These are phyloP conservation scores for Latrodectus hesperus DNA, from an alignment of 2,888 invertebrate species.

Conservation along the genomic window DNA sequence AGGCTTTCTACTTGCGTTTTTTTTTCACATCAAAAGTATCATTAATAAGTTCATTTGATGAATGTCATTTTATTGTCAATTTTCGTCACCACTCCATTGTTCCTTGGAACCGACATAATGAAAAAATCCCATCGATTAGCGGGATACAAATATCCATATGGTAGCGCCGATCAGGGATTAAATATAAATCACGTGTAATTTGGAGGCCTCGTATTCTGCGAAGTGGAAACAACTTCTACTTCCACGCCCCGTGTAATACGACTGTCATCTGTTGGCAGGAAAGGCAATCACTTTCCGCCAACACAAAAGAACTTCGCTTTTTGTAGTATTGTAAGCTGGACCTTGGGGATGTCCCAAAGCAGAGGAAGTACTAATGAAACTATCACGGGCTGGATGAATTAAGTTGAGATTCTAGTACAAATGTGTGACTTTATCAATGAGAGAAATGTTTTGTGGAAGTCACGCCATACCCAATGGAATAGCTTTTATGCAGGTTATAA, in stretches of 20 bases:
- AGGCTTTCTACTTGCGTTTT: too few species aligned
- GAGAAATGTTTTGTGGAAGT: neutral
- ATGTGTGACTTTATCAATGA: conserved; percentile 13
- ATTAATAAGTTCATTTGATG: too few species aligned
- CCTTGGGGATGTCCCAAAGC: neutral
- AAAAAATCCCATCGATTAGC: neutral
- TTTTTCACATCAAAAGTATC: too few species aligned
- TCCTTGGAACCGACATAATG: neutral
- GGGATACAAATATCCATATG: conserved; percentile 13
- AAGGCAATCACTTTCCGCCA: conserved; percentile 44
- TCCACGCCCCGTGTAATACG: conserved; percentile 57
- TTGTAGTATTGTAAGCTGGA: neutral
- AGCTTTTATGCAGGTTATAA: neutral
- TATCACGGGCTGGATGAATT: conserved; percentile 6
- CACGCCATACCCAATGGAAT: conserved; percentile 20
- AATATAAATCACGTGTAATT: conserved; percentile 61
- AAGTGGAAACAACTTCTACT: conserved; percentile 45
- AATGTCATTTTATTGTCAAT: too few species aligned
- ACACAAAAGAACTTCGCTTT: neutral
- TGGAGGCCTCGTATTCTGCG: conserved; percentile 13
- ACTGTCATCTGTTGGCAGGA: conserved; percentile 58
- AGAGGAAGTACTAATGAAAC: conserved; percentile 21
- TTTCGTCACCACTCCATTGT: neutral
- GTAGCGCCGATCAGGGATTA: conserved; percentile 21
- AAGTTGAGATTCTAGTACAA: conserved; percentile 7